phyloP scores from a whole-genome alignment of 2,113 vertebrate species.

The Antechinus flavipes region DNA sequence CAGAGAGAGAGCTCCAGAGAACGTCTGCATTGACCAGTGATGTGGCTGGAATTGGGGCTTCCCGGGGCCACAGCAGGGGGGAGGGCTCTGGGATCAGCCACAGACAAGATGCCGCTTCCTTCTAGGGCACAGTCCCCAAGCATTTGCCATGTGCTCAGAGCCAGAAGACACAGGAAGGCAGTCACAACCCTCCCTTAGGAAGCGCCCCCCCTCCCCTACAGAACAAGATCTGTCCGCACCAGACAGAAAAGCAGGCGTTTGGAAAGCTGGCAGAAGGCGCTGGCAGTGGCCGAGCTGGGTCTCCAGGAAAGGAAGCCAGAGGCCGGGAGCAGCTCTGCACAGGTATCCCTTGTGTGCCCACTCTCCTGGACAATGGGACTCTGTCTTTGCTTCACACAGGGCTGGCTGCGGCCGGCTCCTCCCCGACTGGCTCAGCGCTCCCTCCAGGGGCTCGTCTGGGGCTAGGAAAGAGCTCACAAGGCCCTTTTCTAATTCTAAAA shows the following conservation, averaged over 20 bases:
- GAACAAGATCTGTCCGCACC: neutral
- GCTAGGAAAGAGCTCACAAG: neutral
- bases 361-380: neutral
- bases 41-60: too few species aligned
- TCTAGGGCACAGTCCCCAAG: too few species aligned
- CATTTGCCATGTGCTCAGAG: neutral
- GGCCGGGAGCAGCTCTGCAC: neutral
- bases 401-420: too few species aligned
- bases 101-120: neutral
- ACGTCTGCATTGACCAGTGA: neutral
- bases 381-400: too few species aligned
- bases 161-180: neutral
- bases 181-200: neutral
- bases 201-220: too few species aligned
- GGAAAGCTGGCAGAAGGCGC: neutral
- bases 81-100: neutral
- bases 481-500: neutral
- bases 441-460: neutral
- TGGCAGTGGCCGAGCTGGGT: too few species aligned
- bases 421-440: too few species aligned
- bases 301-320: neutral
- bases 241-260: neutral
- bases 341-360: neutral
- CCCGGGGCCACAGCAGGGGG: too few species aligned
- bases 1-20: neutral